Percentiles rank a stretch among this genome's conserved stretches.
Conservation (phyloP, 1,140 invertebrate species). For the Tachypleus tridentatus region DNA sequence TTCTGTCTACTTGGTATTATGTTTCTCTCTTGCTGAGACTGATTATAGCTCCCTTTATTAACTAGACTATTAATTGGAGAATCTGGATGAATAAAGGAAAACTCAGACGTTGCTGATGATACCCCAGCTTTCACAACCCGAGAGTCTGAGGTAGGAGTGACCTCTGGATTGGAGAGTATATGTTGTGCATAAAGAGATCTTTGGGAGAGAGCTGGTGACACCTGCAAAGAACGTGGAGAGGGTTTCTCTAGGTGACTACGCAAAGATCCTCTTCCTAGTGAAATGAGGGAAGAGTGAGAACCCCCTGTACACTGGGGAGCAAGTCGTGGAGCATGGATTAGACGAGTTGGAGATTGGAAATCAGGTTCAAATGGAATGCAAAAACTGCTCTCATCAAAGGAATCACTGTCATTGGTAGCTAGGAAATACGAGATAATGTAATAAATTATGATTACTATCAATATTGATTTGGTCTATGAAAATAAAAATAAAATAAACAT, state of each 20-base stretch:
- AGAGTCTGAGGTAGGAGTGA: conserved; percentile 10
- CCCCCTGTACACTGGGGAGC: conserved; percentile 18
- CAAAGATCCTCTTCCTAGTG: conserved; percentile 13
- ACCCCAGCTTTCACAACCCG: conserved; percentile 12
- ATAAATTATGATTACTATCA: too few relatives aligned
- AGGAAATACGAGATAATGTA: too few relatives aligned
- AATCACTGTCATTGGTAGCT: too few relatives aligned
- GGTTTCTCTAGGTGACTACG: conserved; percentile 16
- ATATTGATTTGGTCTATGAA: too few relatives aligned
- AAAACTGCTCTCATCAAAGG: too few relatives aligned
- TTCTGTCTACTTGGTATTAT: neutral
- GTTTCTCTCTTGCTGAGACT: neutral
- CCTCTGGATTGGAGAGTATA: conserved; percentile 19
- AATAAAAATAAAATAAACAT: too few relatives aligned
- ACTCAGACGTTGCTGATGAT: conserved; percentile 22
- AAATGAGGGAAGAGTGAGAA: conserved; percentile 18
- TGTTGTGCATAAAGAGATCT: conserved; percentile 23
- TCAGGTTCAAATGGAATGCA: neutral
- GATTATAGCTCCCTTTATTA: neutral
- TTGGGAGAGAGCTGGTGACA: conserved; percentile 21
- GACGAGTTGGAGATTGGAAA: conserved; percentile 14
- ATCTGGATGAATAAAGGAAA: conserved; percentile 21
- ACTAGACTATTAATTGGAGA: conserved; percentile 13
- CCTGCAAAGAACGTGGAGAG: conserved; percentile 16
- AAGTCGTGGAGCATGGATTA: conserved; percentile 14